These are phyloP conservation scores for Ganaspis brasiliensis DNA, from an alignment of 2,888 invertebrate species.

Conservation along the genomic window DNA sequence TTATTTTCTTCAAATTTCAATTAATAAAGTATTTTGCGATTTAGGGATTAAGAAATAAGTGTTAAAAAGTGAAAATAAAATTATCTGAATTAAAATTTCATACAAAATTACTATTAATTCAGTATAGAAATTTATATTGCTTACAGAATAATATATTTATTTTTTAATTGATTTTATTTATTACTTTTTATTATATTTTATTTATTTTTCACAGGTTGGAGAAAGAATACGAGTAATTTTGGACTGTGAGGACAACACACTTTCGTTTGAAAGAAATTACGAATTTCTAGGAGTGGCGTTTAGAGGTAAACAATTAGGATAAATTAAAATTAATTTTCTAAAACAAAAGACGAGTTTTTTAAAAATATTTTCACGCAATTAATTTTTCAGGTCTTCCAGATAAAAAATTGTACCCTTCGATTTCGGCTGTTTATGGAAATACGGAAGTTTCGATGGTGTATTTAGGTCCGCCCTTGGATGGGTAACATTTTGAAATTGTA, in stretches of 20 bases:
- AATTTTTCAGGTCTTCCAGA: constrained; percentile 90
- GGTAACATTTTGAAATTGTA: constrained; percentile 83
- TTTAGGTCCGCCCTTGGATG: constrained; percentile 97
- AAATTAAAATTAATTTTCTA: neutral
- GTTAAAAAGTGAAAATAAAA: no score
- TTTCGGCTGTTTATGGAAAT: constrained; percentile 99
- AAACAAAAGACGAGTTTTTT: no score
- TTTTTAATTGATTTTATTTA: no score
- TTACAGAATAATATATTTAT: no score
- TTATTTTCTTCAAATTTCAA: no score
- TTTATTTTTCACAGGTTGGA: constrained; percentile 87
- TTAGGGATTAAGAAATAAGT: no score
- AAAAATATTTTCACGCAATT: neutral
- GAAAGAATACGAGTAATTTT: constrained; percentile 98
- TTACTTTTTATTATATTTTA: neutral
- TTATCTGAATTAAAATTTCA: no score
- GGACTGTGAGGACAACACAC: constrained; percentile 98
- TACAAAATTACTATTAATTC: no score
- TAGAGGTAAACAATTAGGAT: constrained; percentile 84
- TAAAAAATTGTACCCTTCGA: constrained; percentile 96
- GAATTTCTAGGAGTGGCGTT: constrained; percentile 99
- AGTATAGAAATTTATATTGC: no score
- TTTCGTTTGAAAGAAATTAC: constrained; percentile 98
- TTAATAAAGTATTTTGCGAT: no score
- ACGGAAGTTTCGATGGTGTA: constrained; percentile 99